phyloP scores from a whole-genome alignment of 2,888 invertebrate species.

The Caenorhabditis sp. region DNA sequence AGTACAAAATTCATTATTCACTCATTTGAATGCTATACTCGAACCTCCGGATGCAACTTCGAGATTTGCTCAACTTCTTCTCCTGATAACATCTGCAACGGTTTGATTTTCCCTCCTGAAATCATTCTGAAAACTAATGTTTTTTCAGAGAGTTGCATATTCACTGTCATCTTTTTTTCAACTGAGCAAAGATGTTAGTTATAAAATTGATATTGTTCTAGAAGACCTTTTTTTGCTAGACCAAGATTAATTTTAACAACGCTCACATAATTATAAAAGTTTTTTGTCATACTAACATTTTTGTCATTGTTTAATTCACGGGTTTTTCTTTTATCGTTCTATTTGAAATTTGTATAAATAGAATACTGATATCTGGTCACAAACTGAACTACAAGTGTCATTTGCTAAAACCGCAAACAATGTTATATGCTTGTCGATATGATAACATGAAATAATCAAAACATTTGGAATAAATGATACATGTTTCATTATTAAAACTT shows the following conservation, averaged over 20 bases:
- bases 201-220: constrained; percentile 61
- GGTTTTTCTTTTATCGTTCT: no score
- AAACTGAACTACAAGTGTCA: no score
- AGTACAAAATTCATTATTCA: constrained; percentile 79
- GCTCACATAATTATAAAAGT: no score
- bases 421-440: no score
- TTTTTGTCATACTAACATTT: not conserved
- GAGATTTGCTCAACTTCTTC: constrained; percentile 77
- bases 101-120: constrained; percentile 63
- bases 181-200: constrained; percentile 64
- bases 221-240: constrained; percentile 69
- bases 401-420: no score
- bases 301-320: no score
- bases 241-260: constrained; percentile 30
- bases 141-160: constrained; percentile 75
- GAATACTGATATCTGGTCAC: no score
- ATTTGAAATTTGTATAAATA: no score
- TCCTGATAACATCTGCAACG: constrained; percentile 77
- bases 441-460: no score
- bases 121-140: constrained; percentile 3
- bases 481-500: no score
- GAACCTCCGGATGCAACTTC: constrained; percentile 71
- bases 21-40: constrained; percentile 67
- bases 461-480: no score
- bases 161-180: constrained; percentile 68